A percentile compares a stretch with the other conserved stretches of the same genome.
These are phyloP conservation scores for Lepidocyrtinus sp. DNA, from an alignment of 2,888 invertebrate genomes.

Conservation along the genomic window DNA sequence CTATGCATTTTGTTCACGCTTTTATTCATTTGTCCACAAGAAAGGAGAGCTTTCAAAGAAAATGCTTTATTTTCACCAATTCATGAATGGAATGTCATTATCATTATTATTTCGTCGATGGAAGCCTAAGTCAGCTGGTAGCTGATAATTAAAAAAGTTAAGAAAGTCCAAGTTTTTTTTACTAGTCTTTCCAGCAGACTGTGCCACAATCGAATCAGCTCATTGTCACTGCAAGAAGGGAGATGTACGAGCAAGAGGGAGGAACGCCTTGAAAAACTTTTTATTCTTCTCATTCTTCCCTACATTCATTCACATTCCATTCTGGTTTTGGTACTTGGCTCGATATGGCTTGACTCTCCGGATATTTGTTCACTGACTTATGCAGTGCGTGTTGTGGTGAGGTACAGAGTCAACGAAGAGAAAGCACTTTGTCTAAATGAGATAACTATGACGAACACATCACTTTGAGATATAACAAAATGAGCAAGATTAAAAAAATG, in stretches of 20 bases:
- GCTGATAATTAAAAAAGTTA: constrained; percentile 58
- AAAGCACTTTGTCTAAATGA: too few species aligned
- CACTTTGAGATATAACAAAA: too few species aligned
- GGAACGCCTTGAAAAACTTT: too few species aligned
- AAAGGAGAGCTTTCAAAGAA: background rate
- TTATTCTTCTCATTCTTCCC: background rate
- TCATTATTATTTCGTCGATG: constrained; percentile 44
- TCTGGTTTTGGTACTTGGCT: background rate
- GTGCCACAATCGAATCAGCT: too few species aligned
- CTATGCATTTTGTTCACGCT: too few species aligned
- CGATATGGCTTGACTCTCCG: background rate
- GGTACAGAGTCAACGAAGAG: too few species aligned
- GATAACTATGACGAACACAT: too few species aligned
- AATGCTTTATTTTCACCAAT: constrained; percentile 9
- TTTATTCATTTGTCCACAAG: background rate
- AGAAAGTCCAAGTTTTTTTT: constrained; percentile 47
- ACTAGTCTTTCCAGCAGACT: constrained; percentile 16
- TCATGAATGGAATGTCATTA: constrained; percentile 43
- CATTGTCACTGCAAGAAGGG: background rate
- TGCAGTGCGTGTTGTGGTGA: constrained; percentile 4
- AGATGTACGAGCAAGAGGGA: too few species aligned
- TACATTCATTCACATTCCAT: background rate
- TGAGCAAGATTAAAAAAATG: too few species aligned
- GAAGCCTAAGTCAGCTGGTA: constrained; percentile 39
- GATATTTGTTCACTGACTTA: constrained; percentile 1